Percentiles rank a stretch among this genome's conserved stretches.
Conservation (phyloP, 2,888 invertebrate genomes). For the Pseudeuparius sepicola region DNA sequence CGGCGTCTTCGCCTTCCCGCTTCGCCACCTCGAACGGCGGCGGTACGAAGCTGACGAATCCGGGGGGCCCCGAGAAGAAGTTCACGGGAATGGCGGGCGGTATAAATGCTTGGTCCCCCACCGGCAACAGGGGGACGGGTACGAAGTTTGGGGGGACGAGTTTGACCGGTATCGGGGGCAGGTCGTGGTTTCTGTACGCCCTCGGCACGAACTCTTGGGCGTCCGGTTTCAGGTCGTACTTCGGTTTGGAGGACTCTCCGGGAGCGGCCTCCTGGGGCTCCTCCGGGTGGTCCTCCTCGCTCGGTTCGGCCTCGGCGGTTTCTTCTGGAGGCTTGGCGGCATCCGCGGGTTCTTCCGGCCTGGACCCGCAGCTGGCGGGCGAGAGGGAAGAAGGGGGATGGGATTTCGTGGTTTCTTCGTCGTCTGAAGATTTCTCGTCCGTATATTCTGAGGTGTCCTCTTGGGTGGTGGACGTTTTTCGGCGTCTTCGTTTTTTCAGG, state of each 20-base stretch:
- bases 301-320: slow-evolving; percentile 6
- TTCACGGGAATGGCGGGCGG: slow-evolving; percentile 33
- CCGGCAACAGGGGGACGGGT: slow-evolving; percentile 32
- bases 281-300: slow-evolving; percentile 13
- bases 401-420: slow-evolving; percentile 5
- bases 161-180: slow-evolving; percentile 30
- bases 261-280: slow-evolving; percentile 2
- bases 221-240: slow-evolving; percentile 34
- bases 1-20: too few species aligned
- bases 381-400: neutral
- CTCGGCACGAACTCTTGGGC: slow-evolving; percentile 40
- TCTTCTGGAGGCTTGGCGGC: slow-evolving; percentile 6
- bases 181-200: slow-evolving; percentile 28
- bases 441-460: slow-evolving; percentile 29
- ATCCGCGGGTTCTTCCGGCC: slow-evolving; percentile 1
- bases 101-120: slow-evolving; percentile 29
- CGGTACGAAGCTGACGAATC: slow-evolving; percentile 16
- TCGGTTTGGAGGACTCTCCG: slow-evolving; percentile 10
- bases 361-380: neutral
- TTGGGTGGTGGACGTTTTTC: slow-evolving; percentile 26
- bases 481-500: slow-evolving; percentile 29
- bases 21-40: neutral
- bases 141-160: slow-evolving; percentile 33
- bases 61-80: slow-evolving; percentile 31
- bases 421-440: slow-evolving; percentile 20